These are phyloP conservation scores for Erythrocercus mccallii DNA, from an alignment of 2,113 vertebrate species.

Conservation along the genomic window DNA sequence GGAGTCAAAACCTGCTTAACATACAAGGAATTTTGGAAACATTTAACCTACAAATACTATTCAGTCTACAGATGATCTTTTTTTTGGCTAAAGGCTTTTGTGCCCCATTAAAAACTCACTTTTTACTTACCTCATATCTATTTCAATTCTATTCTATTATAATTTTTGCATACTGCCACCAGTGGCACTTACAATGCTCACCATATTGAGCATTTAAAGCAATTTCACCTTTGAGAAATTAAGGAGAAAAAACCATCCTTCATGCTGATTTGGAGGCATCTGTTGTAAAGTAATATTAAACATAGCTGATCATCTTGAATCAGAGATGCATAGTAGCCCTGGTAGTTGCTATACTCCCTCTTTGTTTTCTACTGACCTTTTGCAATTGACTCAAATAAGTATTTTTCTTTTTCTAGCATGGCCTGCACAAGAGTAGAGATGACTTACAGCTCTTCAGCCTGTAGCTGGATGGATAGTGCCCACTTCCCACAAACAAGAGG, in stretches of 20 bases:
- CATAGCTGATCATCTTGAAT: background rate
- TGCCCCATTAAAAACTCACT: background rate
- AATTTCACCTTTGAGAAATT: background rate
- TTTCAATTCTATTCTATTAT: background rate
- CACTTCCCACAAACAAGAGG: background rate
- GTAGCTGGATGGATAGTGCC: background rate
- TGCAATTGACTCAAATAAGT: background rate
- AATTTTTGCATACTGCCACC: background rate
- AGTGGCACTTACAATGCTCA: background rate
- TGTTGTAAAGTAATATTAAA: background rate
- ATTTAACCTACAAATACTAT: background rate
- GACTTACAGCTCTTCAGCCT: background rate
- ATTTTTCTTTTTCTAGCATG: background rate
- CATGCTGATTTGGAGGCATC: background rate
- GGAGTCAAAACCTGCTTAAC: background rate
- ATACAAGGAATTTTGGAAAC: background rate
- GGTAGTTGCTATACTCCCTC: background rate
- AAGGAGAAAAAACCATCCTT: background rate
- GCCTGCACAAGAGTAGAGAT: background rate
- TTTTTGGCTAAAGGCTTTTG: background rate
- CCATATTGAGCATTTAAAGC: background rate
- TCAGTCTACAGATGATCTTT: background rate
- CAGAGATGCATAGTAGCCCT: background rate
- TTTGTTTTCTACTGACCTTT: background rate
- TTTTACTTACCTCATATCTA: background rate